Evolutionary conservation across 2,888 invertebrate genomes (phyloP), one percentile per base, ranked within the genome.

Genomic region (Hydropsyche betteni): DNA sequence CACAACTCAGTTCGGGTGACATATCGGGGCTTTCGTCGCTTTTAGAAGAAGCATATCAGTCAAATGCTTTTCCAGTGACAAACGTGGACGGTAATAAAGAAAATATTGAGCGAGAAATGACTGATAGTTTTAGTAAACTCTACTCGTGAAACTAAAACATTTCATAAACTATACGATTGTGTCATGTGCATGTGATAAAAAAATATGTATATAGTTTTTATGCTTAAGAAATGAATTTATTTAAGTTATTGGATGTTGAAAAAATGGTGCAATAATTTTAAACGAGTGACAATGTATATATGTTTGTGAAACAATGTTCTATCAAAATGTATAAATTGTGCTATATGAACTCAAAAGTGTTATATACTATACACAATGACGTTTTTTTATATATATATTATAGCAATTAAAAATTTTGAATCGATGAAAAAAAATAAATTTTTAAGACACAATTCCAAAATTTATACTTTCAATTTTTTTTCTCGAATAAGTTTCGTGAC

Each of bases 111-210:
- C 82, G 80, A 68, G 81, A 82, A 72, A 88, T 88, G 87, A 86
- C 87, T 2, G 89, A 90, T 78, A 89, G 89, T 81, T 86, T 89
- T 77, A 88, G 87, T n/a, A 84, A 85, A 79, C 81, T 89, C 71
- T 44, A 44, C 10, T 44, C 44, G 44, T 8, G 44, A 44, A 10
- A 44, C 44, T 44, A 10, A 0, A 86, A 85, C 72, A 85, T 81
- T 53, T 84, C 85, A 38, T 83, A 86, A 24, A 24, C 24, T 24
- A 24, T 24, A 2, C 2, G 44, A 44, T 38, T 10, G 44, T 44
- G 44, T 44, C 44, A 44, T 44, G 44, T 44, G 44, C 10, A 2
- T 44, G 44, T 44, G 44, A 44, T 44, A 44, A 44, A 44, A 44
- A 24, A 24, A 24, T 24, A 8, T 44, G 44, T 44, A 44, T 8